A percentile compares a stretch with the other conserved stretches of the same genome.
Conservation (phyloP, 2,888 invertebrate genomes). For the Pachydiplax longipennis region DNA sequence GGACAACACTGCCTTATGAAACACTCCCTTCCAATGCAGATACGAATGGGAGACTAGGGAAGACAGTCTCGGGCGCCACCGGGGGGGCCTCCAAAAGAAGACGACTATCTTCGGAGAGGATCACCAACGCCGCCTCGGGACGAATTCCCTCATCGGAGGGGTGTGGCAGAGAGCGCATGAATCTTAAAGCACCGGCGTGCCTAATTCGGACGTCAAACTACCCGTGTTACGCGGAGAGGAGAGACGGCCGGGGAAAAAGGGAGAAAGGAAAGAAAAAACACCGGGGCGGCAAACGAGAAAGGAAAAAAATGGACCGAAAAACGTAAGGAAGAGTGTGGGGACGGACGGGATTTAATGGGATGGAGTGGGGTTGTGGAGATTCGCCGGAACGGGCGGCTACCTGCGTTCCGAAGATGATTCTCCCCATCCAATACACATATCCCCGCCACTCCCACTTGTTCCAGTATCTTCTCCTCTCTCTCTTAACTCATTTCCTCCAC, state of each 20-base stretch:
- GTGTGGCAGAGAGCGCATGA: not conserved
- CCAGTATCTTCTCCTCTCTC: not conserved
- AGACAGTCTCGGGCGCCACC: no score
- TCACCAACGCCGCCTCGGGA: not conserved
- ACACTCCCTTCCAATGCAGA: no score
- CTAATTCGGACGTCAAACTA: constrained; percentile 1
- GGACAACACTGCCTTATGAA: no score
- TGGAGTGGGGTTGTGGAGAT: not conserved
- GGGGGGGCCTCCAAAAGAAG: no score
- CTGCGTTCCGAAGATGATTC: not conserved
- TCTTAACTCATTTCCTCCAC: not conserved
- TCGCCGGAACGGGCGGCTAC: not conserved
- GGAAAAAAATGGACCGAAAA: not conserved
- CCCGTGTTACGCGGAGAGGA: not conserved
- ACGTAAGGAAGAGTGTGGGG: not conserved
- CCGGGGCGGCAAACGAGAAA: not conserved
- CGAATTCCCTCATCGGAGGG: not conserved
- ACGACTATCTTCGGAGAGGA: no score
- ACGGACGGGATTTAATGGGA: not conserved
- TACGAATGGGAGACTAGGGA: no score
- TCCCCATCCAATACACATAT: not conserved
- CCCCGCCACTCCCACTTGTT: not conserved
- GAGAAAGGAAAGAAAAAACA: not conserved
- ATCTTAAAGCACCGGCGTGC: constrained; percentile 1
- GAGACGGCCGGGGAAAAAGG: not conserved